Conservation (phyloP, 1,140 invertebrate genomes). For the Scaptodrosophila lebanonensis region DNA sequence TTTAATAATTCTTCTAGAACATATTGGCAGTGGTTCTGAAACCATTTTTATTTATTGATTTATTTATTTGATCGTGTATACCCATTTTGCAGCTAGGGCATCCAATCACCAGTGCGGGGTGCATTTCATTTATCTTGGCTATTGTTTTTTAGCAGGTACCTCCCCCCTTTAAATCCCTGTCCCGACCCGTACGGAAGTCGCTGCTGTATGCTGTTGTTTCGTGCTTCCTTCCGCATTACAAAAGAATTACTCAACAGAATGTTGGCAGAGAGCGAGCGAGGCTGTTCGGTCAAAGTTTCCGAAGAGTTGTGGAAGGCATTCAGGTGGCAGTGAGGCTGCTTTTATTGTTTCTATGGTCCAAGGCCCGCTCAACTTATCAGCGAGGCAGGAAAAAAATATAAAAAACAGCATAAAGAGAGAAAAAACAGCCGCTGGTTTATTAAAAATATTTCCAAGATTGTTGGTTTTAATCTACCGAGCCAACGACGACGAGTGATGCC, state of each 20-base stretch:
- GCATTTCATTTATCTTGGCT: too few relatives aligned
- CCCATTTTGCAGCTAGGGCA: too few relatives aligned
- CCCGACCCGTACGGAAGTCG: constrained; percentile 33
- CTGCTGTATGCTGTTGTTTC: constrained; percentile 55
- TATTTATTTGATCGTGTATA: too few relatives aligned
- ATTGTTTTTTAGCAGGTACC: neutral
- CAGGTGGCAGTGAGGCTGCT: neutral
- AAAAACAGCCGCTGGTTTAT: neutral
- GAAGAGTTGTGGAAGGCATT: neutral
- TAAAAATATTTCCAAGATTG: constrained; percentile 4
- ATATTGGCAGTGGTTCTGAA: too few relatives aligned
- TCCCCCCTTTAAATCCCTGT: neutral
- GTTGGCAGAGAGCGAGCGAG: neutral
- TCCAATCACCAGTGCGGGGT: too few relatives aligned
- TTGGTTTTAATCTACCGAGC: neutral
- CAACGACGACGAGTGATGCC: too few relatives aligned
- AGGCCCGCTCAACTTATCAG: constrained; percentile 4
- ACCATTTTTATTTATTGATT: too few relatives aligned
- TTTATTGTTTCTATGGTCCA: neutral
- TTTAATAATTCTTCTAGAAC: too few relatives aligned
- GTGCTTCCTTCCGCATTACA: constrained; percentile 68
- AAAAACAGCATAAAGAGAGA: neutral
- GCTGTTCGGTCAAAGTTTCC: constrained; percentile 46
- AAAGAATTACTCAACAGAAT: constrained; percentile 73
- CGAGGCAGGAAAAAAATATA: constrained; percentile 6